phyloP scores from a whole-genome alignment of 2,797 vertebrate genomes.

The Paguma larvata region DNA sequence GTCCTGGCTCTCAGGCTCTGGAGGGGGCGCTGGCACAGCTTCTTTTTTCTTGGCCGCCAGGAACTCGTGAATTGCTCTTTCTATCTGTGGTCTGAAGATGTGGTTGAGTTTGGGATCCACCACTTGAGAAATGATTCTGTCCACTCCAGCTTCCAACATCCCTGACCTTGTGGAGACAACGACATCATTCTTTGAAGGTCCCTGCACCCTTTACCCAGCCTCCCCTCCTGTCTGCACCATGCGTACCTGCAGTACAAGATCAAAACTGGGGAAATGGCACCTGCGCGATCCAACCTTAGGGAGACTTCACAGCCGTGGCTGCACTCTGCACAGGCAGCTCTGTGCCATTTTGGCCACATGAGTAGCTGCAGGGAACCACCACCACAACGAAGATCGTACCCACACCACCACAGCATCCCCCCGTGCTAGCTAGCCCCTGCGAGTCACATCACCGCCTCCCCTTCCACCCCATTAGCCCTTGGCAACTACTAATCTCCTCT shows the following conservation, averaged over 20 bases:
- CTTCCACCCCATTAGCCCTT: too few relatives aligned
- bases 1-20: constrained; percentile 93
- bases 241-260: neutral
- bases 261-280: neutral
- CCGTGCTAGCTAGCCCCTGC: neutral
- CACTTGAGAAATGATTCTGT: constrained; percentile 98
- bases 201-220: neutral
- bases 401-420: neutral
- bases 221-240: neutral
- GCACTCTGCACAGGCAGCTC: neutral
- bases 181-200: constrained; percentile 60
- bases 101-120: constrained; percentile 95
- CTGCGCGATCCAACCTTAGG: neutral
- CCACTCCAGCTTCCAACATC: constrained; percentile 95
- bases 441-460: neutral
- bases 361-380: neutral
- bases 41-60: constrained; percentile 93
- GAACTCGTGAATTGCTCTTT: constrained; percentile 96
- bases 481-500: neutral
- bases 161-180: constrained; percentile 96
- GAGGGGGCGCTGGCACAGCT: constrained; percentile 85
- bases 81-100: constrained; percentile 97
- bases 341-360: too few relatives aligned
- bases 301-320: too few relatives aligned
- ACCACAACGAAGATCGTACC: neutral